Base-by-base conservation (phyloP, 2,888 invertebrate species). In the Omphaloscelis lunosa region DNA sequence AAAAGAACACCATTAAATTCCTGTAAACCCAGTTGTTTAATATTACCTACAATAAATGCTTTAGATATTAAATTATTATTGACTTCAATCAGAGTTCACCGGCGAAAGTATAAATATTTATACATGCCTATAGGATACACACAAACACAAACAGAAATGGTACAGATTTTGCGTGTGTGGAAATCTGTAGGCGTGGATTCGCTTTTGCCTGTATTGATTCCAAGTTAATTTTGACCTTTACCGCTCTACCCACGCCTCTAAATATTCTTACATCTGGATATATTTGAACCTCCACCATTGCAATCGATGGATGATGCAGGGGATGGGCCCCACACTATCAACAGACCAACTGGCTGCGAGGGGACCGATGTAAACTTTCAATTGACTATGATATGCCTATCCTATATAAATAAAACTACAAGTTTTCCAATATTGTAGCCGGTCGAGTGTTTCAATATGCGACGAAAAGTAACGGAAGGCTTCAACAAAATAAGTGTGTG, bases 351-450 rank as follows among this genome's bases (percentile, higher is more conserved):
- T n/a, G 27, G n/a, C 51, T 45, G 34, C 39, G 58, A 58, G 23
- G 45, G 51, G 20, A 9, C 20, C 17, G 61, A 39, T n/a, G 51
- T 15, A 27, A 63, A 79, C 68, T 69, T 69, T 63, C n/a, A 75
- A 77, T 75, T 51, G 45, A 7, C 29, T 29, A 3, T 27, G 27
- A 58, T 29, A 59, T 59, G 29, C 29, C 59, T 27, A 23, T 48
- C 23, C n/a, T 59, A 23, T 51, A 20, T 29, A 20, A 53, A 77
- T 53, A 56, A 11, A n/a, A 12, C 12, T 17, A 29, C n/a, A 79
- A 79, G 68, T 79, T 74, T 74, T 34, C 45, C 79, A 79, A 79
- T 79, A 74, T 74, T 59, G 23, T 59, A 65, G 27, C 34, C 23
- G 23, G 62, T 62, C 45, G 51, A 79, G 79, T 65, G 68, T 7